Conservation (phyloP, 2,797 vertebrate genomes). For the Lepilemur ruficaudatus region DNA sequence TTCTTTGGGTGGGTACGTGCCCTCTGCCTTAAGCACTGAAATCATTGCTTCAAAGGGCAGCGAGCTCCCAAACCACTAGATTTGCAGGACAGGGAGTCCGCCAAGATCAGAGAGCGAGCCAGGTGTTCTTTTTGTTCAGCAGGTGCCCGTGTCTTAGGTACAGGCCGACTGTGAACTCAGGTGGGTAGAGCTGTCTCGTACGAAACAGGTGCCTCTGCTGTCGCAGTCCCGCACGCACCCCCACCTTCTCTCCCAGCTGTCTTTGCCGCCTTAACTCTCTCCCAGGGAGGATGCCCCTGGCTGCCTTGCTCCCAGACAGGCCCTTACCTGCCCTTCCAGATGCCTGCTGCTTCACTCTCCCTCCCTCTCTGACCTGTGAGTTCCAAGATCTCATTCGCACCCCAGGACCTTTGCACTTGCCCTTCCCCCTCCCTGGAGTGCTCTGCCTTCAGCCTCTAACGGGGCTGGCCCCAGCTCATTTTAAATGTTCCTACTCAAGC, state of each 20-base stretch:
- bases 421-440: neutral
- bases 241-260: neutral
- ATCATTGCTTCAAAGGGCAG: neutral
- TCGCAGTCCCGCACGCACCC: no score
- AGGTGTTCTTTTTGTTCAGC: neutral
- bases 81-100: neutral
- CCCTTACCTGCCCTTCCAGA: neutral
- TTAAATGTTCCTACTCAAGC: neutral
- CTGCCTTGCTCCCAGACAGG: neutral
- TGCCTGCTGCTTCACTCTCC: fast-evolving
- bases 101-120: neutral
- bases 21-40: neutral
- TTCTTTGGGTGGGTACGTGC: neutral
- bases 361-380: neutral
- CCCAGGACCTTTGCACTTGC: neutral
- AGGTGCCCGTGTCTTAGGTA: neutral
- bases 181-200: neutral
- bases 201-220: no score
- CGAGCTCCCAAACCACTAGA: neutral
- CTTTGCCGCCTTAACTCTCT: neutral
- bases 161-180: neutral
- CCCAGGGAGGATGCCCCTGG: neutral
- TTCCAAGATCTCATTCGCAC: neutral
- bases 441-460: neutral
- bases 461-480: neutral